phyloP scores from a whole-genome alignment of 2,797 vertebrate genomes.

The Acridotheres tristis region DNA sequence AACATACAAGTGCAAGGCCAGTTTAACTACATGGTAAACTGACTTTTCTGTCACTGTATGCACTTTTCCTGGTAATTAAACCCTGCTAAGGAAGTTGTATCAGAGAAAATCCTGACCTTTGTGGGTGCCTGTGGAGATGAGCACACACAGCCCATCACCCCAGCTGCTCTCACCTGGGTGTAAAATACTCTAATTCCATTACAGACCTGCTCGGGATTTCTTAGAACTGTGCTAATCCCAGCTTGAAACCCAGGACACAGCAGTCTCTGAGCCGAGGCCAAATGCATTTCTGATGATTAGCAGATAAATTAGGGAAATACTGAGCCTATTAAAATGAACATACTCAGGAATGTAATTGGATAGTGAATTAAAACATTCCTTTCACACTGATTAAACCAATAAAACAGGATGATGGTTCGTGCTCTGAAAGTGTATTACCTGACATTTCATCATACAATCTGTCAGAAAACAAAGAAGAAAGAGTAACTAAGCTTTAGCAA shows the following conservation, averaged over 20 bases:
- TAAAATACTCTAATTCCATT: background rate
- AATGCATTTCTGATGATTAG: conserved; percentile 49
- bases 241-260: background rate
- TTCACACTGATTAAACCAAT: conserved; percentile 49
- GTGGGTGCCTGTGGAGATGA: background rate
- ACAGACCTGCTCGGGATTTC: background rate
- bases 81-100: background rate
- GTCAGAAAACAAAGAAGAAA: background rate
- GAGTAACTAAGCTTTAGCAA: background rate
- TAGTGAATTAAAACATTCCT: conserved; percentile 38
- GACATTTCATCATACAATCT: background rate
- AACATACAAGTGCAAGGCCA: background rate
- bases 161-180: background rate
- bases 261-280: conserved; percentile 42
- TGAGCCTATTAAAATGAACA: conserved; percentile 40
- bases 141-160: background rate
- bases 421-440: background rate
- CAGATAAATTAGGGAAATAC: conserved; percentile 56
- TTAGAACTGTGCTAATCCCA: conserved; percentile 5
- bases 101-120: background rate
- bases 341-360: conserved; percentile 33
- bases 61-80: background rate
- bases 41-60: background rate
- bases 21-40: background rate
- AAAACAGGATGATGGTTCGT: background rate